Base-by-base conservation (phyloP, 2,888 invertebrate species). In the Listrodromus nycthemerus region DNA sequence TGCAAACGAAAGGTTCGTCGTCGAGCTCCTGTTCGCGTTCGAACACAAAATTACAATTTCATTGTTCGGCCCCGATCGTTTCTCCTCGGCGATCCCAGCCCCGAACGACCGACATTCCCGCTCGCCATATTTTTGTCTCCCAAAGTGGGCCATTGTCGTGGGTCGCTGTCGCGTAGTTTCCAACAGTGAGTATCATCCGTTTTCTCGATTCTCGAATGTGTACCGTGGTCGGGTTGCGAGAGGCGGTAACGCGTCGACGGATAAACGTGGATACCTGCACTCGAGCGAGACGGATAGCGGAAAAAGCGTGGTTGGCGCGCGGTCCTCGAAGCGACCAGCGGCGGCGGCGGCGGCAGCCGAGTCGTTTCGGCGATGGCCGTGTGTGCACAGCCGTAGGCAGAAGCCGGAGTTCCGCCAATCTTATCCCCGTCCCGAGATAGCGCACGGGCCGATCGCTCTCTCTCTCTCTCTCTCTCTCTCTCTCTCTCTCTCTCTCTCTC, bases 401-500 rank as follows among this genome's bases (percentile, higher is more conserved):
- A 33, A 19, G 27, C 30, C 55, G 21, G 55, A 52, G 50, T 63
- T 50, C 52, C 75, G 10, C 50, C 75, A 75, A 91, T 91, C 91
- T 91, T 91, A 91, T 91, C 91, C 91, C 80, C 80, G 74, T 76
- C 84, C 78, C 81, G 87, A 87, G 91, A 91, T 91, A 91, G 88
- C 89, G 85, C 85, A 82, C 80, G 65, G 85, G 87, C 87, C 90
- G 91, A 91, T 91, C 91, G 91, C 55, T 24, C 33, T 3, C 78
- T n/a, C n/a, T n/a, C n/a, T n/a, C n/a, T n/a, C n/a, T n/a, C n/a
- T n/a, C n/a, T n/a, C n/a, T n/a, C n/a, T n/a, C n/a, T n/a, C n/a
- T n/a, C n/a, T n/a, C n/a, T n/a, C n/a, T n/a, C n/a, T n/a, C n/a
- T n/a, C n/a, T n/a, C n/a, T n/a, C n/a, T n/a, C n/a, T n/a, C n/a